Conservation (phyloP, 2,797 vertebrate species). For the Apogon hyalosoma region DNA sequence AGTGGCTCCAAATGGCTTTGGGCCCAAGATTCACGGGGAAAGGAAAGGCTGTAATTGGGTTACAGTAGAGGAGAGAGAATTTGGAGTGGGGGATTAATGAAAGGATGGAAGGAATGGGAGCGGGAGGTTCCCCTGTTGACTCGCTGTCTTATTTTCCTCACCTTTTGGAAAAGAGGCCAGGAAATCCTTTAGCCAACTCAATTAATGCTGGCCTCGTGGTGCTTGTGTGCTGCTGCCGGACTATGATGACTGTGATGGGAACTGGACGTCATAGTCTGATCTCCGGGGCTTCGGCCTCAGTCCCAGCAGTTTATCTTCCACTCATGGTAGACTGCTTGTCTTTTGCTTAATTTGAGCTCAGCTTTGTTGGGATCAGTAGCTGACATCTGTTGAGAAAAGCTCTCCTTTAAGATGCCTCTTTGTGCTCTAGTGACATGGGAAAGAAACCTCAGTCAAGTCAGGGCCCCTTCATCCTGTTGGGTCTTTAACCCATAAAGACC, state of each 20-base stretch:
- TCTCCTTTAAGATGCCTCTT: constrained; percentile 29
- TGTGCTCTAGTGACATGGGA: constrained; percentile 21
- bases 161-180: constrained; percentile 41
- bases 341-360: constrained; percentile 14
- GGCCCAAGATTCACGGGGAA: constrained; percentile 37
- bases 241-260: constrained; percentile 25
- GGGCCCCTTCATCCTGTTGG: constrained; percentile 17
- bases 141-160: constrained; percentile 48
- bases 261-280: background rate
- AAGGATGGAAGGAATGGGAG: constrained; percentile 14
- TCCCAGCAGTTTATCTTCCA: constrained; percentile 20
- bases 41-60: constrained; percentile 57
- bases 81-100: constrained; percentile 41
- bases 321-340: constrained; percentile 23
- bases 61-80: constrained; percentile 36
- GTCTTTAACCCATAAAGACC: background rate
- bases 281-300: constrained; percentile 7
- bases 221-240: constrained; percentile 19
- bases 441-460: constrained; percentile 16
- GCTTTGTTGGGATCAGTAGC: constrained; percentile 12
- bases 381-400: constrained; percentile 11
- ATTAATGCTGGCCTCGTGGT: constrained; percentile 45
- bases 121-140: constrained; percentile 20
- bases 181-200: constrained; percentile 42
- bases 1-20: constrained; percentile 51